Evolutionary conservation across 1,140 invertebrate genomes (phyloP), one percentile per base, ranked within the genome.

Genomic region (Babylonia areolata): DNA sequence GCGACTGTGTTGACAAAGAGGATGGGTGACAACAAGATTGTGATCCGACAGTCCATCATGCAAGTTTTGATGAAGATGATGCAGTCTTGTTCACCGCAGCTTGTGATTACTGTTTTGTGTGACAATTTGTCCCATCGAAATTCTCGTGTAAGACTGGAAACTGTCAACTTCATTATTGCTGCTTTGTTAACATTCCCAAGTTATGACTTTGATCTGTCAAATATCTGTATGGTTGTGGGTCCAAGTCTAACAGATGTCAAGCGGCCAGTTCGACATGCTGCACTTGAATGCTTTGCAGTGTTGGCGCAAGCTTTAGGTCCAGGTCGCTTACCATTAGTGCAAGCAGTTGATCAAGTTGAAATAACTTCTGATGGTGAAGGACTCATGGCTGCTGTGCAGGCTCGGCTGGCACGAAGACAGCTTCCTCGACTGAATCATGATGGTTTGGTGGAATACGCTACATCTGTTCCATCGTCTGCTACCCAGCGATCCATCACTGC

Each of bases 391-490:
- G 95, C 95, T 23, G 95, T 96, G 6, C 94, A 95, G 82, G 95
- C 95, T 37, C 90, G 96, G n/a, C 93, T 97, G 5, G 95, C 96
- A 3, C 94, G 97, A 80, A 95, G 96, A 84, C 95, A 96, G 87
- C 93, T 97, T 39, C 94, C 96, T 28, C 95, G 96, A 40, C 96
- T 99, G 6, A 96, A 97, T 20, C 95, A 94, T 23, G 95, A 95
- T 15, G 97, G 99, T 93, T 95, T 99, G 84, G 96, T 97, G 1
- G 95, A 96, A 90, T 98, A 99, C 93, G 97, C 95, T 33, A 93
- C 94, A 37, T 92, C 92, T 28, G 88, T 93, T 40, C 94, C 94
- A 40, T 90, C 92, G 33, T 93, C 93, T 33, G 94, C 93, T 23
- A 92, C 91, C 20, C 91, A 93, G 39, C 86, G 89, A 69, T 88